phyloP scores from a whole-genome alignment of 2,113 vertebrate genomes.

The Pan paniscus region DNA sequence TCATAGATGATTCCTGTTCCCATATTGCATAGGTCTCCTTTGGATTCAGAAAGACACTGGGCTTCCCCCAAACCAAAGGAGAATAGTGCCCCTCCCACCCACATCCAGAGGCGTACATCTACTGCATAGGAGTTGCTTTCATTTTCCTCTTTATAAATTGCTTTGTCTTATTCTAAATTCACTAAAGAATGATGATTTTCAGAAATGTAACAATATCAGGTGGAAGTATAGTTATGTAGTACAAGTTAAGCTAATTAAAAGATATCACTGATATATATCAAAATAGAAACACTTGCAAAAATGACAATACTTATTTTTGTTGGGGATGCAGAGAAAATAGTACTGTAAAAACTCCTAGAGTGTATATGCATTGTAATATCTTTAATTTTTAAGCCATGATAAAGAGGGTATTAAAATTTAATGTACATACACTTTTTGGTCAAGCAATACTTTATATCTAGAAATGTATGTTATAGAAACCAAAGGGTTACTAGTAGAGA shows the following conservation, averaged over 20 bases:
- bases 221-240: neutral
- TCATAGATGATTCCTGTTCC: neutral
- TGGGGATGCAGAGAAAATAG: neutral
- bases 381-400: neutral
- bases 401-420: neutral
- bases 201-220: neutral
- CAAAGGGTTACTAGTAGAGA: neutral
- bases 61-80: neutral
- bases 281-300: neutral
- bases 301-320: neutral
- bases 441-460: neutral
- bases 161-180: neutral
- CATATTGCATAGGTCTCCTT: no score
- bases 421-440: neutral
- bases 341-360: neutral
- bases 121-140: neutral
- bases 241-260: neutral
- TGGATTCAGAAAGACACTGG: neutral
- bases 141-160: neutral
- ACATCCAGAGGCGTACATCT: neutral
- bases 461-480: neutral
- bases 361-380: neutral
- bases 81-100: rapidly evolving
- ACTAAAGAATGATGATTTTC: neutral
- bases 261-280: neutral